A percentile compares a stretch with the other conserved stretches of the same genome.
Evolutionary conservation across 1,140 invertebrate species (phyloP).

Genomic region (Hylaeus anthracinus): DNA sequence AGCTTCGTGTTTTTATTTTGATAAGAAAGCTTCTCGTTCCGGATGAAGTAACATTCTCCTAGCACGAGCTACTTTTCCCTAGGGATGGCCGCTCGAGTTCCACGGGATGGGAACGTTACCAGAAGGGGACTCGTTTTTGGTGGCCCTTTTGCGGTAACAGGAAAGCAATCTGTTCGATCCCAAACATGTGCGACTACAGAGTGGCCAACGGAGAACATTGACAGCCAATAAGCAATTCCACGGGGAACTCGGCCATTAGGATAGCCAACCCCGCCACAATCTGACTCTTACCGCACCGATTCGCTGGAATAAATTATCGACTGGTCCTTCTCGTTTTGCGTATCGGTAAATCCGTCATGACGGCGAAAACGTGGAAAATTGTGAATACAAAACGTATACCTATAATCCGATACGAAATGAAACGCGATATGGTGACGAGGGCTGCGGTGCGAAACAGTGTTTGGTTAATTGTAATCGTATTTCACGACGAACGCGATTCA

Average conservation of each 20-base stretch:
- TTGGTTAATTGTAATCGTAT: background rate
- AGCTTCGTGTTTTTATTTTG: too few relatives aligned
- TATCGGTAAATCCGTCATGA: too few relatives aligned
- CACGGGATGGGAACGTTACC: slow-evolving; percentile 17
- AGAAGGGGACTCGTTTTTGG: slow-evolving; percentile 23
- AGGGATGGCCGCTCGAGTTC: background rate
- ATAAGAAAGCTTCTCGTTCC: slow-evolving; percentile 16
- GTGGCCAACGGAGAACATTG: slow-evolving; percentile 44
- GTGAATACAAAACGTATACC: background rate
- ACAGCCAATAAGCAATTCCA: slow-evolving; percentile 62
- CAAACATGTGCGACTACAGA: slow-evolving; percentile 3
- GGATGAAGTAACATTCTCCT: slow-evolving; percentile 19
- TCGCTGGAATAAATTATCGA: slow-evolving; percentile 28
- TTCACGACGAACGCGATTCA: background rate
- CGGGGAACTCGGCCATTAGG: slow-evolving; percentile 38
- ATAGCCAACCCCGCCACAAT: background rate
- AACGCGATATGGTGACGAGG: background rate
- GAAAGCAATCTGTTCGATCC: slow-evolving; percentile 39
- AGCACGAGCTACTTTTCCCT: background rate
- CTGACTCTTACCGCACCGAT: slow-evolving; percentile 19
- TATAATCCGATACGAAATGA: background rate
- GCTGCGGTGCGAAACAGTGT: background rate
- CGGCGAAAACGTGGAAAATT: background rate
- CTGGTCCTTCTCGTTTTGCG: background rate
- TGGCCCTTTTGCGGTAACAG: slow-evolving; percentile 37